Base-by-base conservation (phyloP, 2,888 invertebrate species). In the Cerastis rubricosa region DNA sequence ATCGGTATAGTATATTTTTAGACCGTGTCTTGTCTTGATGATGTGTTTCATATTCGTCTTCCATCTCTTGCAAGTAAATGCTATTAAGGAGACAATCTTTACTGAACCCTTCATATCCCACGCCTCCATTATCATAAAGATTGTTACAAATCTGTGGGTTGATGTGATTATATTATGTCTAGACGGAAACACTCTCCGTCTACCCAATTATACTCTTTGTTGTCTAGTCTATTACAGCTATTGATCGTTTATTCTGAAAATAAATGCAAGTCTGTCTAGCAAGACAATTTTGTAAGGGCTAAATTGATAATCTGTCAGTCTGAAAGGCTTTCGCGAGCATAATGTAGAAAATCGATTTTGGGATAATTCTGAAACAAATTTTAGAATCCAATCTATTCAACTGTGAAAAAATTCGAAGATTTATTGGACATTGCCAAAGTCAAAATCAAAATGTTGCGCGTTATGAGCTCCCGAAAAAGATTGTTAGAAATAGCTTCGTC, bases 91-190 rank as follows among this genome's bases (percentile, higher is more conserved):
- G 43, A 22, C 0, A 68, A n/a, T 29, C 7, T 0, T 45, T 35
- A 25, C 9, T 45, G 6, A 29, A 43, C 1, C 61, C 11, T 4
- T n/a, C 3, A 59, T 59, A 29, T 17, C 17, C 17, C 8, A 43
- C n/a, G 22, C 22, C 49, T 9, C 25, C 14, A 57, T 14, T 25
- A 65, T 25, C 35, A n/a, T 11, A 17, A 22, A 49, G 29, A 63
- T 29, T 54, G 22, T 66, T 54, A 57, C 6, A 59, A 69, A 77
- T 51, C 49, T 19, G 12, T 65, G 22, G 45, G n/a, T 45, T 17
- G 43, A 29, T 57, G 47, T 70, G 29, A 61, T 80, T 70, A 59
- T n/a, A 70, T 66, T 57, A 14, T 66, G 70, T 83, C 83, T 80
- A 80, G 80, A 83, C 80, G 14, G 65, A 40, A 70, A 40, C 14